phyloP scores from a whole-genome alignment of 2,888 invertebrate species.

The Lacanobia wlatinum region DNA sequence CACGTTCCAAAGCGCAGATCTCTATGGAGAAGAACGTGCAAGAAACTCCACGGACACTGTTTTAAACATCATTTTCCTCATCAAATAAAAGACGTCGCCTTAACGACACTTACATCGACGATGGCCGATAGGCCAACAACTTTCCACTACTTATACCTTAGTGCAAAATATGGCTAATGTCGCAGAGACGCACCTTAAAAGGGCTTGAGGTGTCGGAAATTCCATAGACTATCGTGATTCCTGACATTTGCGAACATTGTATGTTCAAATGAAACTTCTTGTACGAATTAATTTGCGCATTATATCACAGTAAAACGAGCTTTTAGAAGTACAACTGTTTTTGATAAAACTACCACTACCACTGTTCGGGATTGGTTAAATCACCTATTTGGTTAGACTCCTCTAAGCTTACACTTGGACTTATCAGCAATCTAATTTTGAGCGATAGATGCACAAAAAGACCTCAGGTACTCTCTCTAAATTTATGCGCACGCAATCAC shows the following conservation, averaged over 20 bases:
- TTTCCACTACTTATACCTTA: conserved; percentile 52
- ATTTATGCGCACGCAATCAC: conserved; percentile 16
- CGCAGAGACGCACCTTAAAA: conserved; percentile 52
- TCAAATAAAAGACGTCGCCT: conserved; percentile 20
- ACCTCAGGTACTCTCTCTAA: not conserved
- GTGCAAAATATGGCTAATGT: conserved; percentile 48
- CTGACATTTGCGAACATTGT: conserved; percentile 46
- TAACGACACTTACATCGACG: conserved; percentile 22
- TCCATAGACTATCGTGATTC: conserved; percentile 31
- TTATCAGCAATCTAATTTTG: not conserved
- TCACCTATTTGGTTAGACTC: not conserved
- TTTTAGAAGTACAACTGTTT: not conserved
- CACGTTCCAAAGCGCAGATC: too few species aligned
- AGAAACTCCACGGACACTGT: too few species aligned
- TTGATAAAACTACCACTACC: not conserved
- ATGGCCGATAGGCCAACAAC: conserved; percentile 43
- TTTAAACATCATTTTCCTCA: conserved; percentile 10
- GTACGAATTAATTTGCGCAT: conserved; percentile 17
- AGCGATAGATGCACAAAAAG: not conserved
- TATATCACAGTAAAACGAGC: not conserved
- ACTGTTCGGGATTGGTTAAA: not conserved
- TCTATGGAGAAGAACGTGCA: too few species aligned
- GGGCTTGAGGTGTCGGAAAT: conserved; percentile 49
- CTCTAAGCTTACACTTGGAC: not conserved
- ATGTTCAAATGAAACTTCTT: conserved; percentile 17